A percentile compares a stretch with the other conserved stretches of the same genome.
These are phyloP conservation scores for Pegoplata infirma DNA, from an alignment of 2,888 invertebrate genomes.

Conservation along the genomic window DNA sequence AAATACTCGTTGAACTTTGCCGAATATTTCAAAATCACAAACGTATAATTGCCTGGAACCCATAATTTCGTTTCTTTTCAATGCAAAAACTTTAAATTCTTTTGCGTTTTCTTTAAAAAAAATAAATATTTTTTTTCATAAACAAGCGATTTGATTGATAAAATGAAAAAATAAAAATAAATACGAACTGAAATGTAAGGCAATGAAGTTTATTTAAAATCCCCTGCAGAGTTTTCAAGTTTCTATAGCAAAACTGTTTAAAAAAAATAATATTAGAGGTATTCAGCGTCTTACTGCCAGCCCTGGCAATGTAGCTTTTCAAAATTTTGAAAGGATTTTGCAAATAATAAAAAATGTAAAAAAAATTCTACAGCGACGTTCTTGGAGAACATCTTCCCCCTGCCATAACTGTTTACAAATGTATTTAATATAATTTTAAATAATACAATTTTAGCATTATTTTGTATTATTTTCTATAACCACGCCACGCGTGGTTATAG, in stretches of 20 bases:
- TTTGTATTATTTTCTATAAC: too few species aligned
- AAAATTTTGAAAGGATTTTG: too few species aligned
- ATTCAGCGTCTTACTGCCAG: too few species aligned
- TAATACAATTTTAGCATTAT: too few species aligned
- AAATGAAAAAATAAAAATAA: not conserved
- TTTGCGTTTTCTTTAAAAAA: not conserved
- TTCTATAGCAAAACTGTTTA: not conserved
- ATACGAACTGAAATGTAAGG: not conserved
- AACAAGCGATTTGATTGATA: not conserved
- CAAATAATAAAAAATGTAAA: too few species aligned
- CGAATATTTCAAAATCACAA: constrained; percentile 71
- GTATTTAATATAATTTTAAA: too few species aligned
- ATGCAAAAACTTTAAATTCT: not conserved
- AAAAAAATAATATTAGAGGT: too few species aligned
- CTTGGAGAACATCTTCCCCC: too few species aligned
- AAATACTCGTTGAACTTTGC: constrained; percentile 69
- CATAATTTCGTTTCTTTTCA: constrained; percentile 15
- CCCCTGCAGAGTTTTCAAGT: not conserved
- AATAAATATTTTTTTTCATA: not conserved
- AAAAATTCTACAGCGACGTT: too few species aligned
- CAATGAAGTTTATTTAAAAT: not conserved
- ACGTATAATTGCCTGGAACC: constrained; percentile 62
- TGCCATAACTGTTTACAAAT: too few species aligned
- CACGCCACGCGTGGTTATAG: too few species aligned
- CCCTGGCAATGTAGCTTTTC: too few species aligned